Conservation (phyloP, 2,888 invertebrate genomes). For the Imbricaverruca yamaguchii region DNA sequence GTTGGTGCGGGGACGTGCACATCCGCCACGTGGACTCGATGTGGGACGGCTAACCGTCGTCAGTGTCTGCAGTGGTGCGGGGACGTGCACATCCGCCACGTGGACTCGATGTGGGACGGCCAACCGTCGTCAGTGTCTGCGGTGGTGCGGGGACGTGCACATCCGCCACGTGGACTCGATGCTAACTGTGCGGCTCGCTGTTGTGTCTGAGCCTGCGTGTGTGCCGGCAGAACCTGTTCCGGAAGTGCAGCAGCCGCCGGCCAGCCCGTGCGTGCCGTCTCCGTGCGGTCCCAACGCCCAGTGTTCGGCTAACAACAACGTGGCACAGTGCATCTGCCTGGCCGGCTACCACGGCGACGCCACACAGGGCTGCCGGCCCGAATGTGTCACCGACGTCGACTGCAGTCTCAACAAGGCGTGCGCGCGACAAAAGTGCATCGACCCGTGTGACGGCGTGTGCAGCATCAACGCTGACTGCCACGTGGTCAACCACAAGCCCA, state of each 20-base stretch:
- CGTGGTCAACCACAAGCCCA: conserved; percentile 75
- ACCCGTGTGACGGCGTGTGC: conserved; percentile 60
- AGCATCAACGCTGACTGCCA: conserved; percentile 54
- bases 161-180: no score
- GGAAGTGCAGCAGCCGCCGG: neutral
- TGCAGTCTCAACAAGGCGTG: conserved; percentile 73
- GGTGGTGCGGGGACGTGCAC: no score
- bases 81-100: no score
- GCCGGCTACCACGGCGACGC: conserved; percentile 65
- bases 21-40: no score
- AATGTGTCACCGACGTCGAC: conserved; percentile 68
- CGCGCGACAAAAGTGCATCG: conserved; percentile 66
- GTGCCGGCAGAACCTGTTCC: neutral
- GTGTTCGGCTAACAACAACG: conserved; percentile 45
- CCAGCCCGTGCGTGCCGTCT: conserved; percentile 62
- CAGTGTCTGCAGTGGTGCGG: no score
- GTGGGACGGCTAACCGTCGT: no score
- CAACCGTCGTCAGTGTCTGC: no score
- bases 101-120: no score
- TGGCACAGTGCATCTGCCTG: conserved; percentile 67
- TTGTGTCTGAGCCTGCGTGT: no score
- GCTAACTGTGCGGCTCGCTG: no score
- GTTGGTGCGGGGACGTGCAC: no score
- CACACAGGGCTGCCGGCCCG: conserved; percentile 45
- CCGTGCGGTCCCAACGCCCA: conserved; percentile 76